Conservation (phyloP, 2,888 invertebrate genomes). For the Gandaritis pyraliata region DNA sequence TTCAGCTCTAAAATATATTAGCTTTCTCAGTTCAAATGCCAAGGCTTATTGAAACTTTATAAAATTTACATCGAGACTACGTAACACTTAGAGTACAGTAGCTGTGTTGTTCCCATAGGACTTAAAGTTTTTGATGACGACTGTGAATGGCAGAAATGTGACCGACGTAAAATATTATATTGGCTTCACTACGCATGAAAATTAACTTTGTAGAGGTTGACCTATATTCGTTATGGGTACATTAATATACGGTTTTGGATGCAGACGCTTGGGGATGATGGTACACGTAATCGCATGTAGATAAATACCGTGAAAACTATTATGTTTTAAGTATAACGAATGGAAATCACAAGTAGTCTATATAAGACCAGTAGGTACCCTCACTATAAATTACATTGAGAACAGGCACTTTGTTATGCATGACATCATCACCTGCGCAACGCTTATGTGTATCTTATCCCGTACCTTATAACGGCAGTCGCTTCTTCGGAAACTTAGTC, state of each 20-base stretch:
- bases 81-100: background rate
- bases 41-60: slow-evolving; percentile 36
- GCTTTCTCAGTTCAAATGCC: slow-evolving; percentile 21
- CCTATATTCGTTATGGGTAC: background rate
- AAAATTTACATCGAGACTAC: slow-evolving; percentile 25
- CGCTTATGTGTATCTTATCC: no score
- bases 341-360: background rate
- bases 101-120: no score
- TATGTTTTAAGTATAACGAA: no score
- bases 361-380: no score
- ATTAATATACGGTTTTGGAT: background rate
- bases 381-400: no score
- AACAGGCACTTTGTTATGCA: no score
- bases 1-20: slow-evolving; percentile 34
- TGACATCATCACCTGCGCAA: no score
- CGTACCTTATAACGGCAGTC: no score
- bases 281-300: no score
- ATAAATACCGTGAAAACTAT: no score
- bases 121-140: background rate
- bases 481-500: no score
- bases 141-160: slow-evolving; percentile 1
- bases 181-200: background rate
- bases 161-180: background rate
- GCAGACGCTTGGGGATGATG: background rate
- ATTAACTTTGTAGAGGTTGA: background rate